These are phyloP conservation scores for Pteronotus mesoamericanus DNA, from an alignment of 2,797 vertebrate species.

Conservation along the genomic window DNA sequence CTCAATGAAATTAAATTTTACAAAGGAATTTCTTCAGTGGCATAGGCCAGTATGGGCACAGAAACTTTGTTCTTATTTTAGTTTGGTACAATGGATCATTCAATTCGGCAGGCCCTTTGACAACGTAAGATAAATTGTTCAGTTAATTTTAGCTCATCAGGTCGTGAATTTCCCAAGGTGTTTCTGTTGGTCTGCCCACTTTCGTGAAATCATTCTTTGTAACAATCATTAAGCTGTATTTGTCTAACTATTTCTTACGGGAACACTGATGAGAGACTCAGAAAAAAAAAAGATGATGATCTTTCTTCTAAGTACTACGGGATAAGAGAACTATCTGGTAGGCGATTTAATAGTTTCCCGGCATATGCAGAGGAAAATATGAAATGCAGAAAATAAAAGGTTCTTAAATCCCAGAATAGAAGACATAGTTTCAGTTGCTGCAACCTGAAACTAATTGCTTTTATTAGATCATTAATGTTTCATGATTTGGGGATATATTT, in stretches of 20 bases:
- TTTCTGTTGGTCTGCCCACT: not conserved
- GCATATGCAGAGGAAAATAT: not conserved
- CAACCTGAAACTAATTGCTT: conserved; percentile 44
- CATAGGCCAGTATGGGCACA: not conserved
- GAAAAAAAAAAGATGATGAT: not conserved
- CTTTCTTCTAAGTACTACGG: not conserved
- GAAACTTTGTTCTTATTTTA: not conserved
- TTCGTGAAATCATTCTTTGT: not conserved
- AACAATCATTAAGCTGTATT: not conserved
- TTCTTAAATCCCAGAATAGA: conserved; percentile 38
- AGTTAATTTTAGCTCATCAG: not conserved
- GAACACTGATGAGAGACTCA: not conserved
- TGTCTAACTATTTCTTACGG: not conserved
- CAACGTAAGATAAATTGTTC: not conserved
- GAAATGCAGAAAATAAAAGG: conserved; percentile 31
- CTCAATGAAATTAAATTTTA: not conserved
- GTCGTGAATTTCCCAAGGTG: not conserved
- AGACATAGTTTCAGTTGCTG: conserved; percentile 4
- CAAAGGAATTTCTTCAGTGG: not conserved
- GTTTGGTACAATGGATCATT: not conserved
- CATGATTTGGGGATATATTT: conserved; percentile 25
- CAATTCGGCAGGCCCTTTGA: not conserved
- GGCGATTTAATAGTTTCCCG: not conserved
- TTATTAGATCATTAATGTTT: conserved; percentile 55
- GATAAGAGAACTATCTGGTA: not conserved